Evolutionary conservation across 2,888 invertebrate genomes (phyloP).

Genomic region (Pandemis heparana): DNA sequence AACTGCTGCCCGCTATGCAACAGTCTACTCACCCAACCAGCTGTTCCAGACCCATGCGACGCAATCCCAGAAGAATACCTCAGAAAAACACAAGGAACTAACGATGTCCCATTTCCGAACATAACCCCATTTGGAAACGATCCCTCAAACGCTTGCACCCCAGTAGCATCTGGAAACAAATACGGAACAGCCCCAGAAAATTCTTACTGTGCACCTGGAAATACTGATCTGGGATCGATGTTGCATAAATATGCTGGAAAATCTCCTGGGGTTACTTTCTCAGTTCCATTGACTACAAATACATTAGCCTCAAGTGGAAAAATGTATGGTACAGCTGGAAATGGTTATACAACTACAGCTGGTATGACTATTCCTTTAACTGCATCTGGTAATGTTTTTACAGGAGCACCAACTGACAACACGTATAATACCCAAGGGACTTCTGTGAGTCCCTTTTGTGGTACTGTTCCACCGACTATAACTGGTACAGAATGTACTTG

Average conservation of each 20-base stretch:
- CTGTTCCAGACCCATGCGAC: background rate
- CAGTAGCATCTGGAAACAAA: background rate
- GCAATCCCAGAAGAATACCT: conserved; percentile 18
- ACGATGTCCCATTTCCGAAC: background rate
- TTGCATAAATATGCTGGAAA: background rate
- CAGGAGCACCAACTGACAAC: background rate
- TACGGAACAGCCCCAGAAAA: background rate
- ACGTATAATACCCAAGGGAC: background rate
- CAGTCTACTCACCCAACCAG: background rate
- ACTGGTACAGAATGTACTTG: conserved; percentile 45
- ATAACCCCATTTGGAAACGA: background rate
- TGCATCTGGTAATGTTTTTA: background rate
- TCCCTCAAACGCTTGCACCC: background rate
- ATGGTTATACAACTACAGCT: background rate
- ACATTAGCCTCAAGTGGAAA: background rate
- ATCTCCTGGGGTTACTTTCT: background rate
- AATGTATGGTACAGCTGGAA: background rate
- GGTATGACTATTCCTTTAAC: background rate
- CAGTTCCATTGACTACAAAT: background rate
- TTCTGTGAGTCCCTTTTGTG: background rate
- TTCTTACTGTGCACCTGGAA: background rate
- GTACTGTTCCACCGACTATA: background rate
- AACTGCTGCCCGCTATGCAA: conserved; percentile 36
- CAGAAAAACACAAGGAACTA: conserved; percentile 8
- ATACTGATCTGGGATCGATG: background rate